Conservation (phyloP, 2,888 invertebrate species). For the Cryptus viduatorius region DNA sequence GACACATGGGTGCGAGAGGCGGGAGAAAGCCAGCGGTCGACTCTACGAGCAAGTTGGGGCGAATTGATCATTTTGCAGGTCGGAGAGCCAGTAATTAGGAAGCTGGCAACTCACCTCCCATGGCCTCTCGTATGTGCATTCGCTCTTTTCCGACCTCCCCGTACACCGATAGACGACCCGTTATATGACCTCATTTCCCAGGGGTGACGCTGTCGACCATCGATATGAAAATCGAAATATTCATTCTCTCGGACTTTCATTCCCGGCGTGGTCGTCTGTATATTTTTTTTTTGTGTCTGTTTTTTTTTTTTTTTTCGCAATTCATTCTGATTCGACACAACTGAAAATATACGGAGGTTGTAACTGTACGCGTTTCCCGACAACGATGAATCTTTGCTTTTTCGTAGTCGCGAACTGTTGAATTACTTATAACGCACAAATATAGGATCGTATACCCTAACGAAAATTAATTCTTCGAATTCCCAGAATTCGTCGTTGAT, state of each 20-base stretch:
- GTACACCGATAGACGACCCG: conserved; percentile 5
- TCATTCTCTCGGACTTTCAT: conserved; percentile 60
- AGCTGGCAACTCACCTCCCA: conserved; percentile 51
- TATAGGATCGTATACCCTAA: not conserved
- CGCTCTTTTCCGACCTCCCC: conserved; percentile 7
- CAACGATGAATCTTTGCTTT: not conserved
- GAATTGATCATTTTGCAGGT: conserved; percentile 66
- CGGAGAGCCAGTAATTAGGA: conserved; percentile 63
- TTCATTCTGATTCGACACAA: conserved; percentile 44
- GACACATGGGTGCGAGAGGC: conserved; percentile 8
- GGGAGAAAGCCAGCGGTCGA: conserved; percentile 1
- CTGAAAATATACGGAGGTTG: conserved; percentile 1
- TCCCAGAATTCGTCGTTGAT: conserved; percentile 1
- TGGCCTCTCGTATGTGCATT: not conserved
- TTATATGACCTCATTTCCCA: conserved; percentile 63
- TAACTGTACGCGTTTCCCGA: not conserved
- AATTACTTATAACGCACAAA: not conserved
- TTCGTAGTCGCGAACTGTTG: not conserved
- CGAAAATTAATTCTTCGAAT: not conserved
- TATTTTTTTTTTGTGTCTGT: no score
- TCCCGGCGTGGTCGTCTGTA: not conserved
- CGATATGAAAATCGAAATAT: conserved; percentile 71
- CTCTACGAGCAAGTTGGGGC: conserved; percentile 58
- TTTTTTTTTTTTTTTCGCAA: conserved; percentile 47
- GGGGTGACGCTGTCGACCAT: conserved; percentile 61